phyloP scores from a whole-genome alignment of 2,797 vertebrate species.

The Enteromius paludinosus region DNA sequence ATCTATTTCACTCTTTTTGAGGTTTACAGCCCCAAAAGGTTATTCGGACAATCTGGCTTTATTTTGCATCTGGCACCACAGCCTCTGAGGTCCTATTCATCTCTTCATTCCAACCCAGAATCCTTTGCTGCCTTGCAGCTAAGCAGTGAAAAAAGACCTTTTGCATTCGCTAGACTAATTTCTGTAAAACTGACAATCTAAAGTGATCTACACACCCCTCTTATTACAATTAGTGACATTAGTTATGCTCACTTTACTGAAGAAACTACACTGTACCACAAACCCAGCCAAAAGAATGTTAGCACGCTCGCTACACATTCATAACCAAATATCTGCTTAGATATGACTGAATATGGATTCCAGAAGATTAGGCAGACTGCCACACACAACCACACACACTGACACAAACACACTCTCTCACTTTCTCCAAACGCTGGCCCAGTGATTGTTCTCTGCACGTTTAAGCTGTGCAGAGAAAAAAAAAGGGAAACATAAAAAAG shows the following conservation, averaged over 20 bases:
- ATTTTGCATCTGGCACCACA: not conserved
- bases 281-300: not conserved
- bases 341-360: constrained; percentile 22
- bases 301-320: not conserved
- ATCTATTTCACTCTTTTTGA: not conserved
- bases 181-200: not conserved
- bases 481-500: not conserved
- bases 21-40: not conserved
- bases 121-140: not conserved
- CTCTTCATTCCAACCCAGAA: not conserved
- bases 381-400: not conserved
- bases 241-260: not conserved
- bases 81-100: not conserved
- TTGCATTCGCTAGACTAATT: not conserved
- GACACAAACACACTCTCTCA: not conserved
- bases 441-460: not conserved
- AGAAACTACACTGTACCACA: not conserved
- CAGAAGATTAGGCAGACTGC: not conserved
- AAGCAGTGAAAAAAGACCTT: not conserved
- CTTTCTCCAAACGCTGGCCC: not conserved
- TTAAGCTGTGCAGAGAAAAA: constrained; percentile 20
- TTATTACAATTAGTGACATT: constrained; percentile 8
- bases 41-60: constrained; percentile 1
- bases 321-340: not conserved
- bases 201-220: not conserved